phyloP scores from a whole-genome alignment of 2,888 invertebrate genomes.

The Leptarthrus brevirostris region DNA sequence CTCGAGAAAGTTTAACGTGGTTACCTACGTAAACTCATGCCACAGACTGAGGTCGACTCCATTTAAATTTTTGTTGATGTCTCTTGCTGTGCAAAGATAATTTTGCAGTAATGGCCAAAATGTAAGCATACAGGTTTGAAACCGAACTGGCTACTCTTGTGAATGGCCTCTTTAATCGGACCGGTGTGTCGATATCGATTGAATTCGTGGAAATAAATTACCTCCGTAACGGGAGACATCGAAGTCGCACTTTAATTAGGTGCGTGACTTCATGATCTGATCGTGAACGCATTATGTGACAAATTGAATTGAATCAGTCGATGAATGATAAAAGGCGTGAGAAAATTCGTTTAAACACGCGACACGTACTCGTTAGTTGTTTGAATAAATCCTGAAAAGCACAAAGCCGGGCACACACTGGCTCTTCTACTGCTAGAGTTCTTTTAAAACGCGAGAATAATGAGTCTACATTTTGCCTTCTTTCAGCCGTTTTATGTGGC shows the following conservation, averaged over 20 bases:
- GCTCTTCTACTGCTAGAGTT: too few species aligned
- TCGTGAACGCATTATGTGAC: slow-evolving; percentile 29
- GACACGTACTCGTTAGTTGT: too few species aligned
- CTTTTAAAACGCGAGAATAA: too few species aligned
- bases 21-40: not conserved
- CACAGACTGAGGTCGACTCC: slow-evolving; percentile 13
- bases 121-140: not conserved
- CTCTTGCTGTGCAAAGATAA: slow-evolving; percentile 36
- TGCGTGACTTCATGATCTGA: slow-evolving; percentile 40
- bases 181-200: slow-evolving; percentile 32
- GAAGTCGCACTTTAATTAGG: slow-evolving; percentile 29
- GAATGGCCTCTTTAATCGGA: slow-evolving; percentile 14
- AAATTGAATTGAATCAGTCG: slow-evolving; percentile 20
- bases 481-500: too few species aligned
- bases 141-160: not conserved
- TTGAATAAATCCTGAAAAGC: too few species aligned
- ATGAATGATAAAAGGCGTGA: slow-evolving; percentile 24
- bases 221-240: not conserved
- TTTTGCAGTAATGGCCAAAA: slow-evolving; percentile 33
- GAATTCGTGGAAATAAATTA: slow-evolving; percentile 14
- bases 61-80: slow-evolving; percentile 37
- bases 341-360: not conserved
- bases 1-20: not conserved
- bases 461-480: too few species aligned
- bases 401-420: too few species aligned